Conservation (phyloP, 2,113 vertebrate genomes). For the Lophochroa leadbeateri region DNA sequence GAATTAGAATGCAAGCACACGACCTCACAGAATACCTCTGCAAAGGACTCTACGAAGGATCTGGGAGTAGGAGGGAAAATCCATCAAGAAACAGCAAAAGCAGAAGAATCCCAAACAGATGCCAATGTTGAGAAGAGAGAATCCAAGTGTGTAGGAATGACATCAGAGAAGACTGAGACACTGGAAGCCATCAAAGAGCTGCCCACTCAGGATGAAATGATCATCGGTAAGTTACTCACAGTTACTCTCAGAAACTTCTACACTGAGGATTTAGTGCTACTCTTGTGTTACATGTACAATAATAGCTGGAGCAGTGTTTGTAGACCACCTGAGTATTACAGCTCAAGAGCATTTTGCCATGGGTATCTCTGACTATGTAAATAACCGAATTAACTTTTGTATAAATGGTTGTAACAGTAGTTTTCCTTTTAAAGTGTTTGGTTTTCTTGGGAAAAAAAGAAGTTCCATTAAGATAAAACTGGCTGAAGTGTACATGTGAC, state of each 20-base stretch:
- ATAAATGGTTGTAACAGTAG: background rate
- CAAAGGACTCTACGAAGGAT: background rate
- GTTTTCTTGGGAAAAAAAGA: background rate
- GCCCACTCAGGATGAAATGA: background rate
- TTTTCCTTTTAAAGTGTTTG: background rate
- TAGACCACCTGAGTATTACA: background rate
- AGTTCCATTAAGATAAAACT: background rate
- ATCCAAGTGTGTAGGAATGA: background rate
- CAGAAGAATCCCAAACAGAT: background rate
- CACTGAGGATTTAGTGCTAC: background rate
- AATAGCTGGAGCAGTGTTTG: background rate
- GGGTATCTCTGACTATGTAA: background rate
- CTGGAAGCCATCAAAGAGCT: background rate
- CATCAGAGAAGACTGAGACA: background rate
- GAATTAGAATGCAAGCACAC: background rate
- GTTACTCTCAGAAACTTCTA: background rate
- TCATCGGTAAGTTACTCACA: conserved; percentile 18
- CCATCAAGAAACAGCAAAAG: background rate
- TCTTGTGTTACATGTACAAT: background rate
- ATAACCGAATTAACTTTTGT: background rate
- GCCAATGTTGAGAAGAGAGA: background rate
- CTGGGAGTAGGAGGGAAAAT: background rate
- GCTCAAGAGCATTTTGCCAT: background rate
- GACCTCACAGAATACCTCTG: background rate
- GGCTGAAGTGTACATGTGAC: background rate